phyloP scores from a whole-genome alignment of 1,140 invertebrate genomes.

The Oedothorax gibbosus region DNA sequence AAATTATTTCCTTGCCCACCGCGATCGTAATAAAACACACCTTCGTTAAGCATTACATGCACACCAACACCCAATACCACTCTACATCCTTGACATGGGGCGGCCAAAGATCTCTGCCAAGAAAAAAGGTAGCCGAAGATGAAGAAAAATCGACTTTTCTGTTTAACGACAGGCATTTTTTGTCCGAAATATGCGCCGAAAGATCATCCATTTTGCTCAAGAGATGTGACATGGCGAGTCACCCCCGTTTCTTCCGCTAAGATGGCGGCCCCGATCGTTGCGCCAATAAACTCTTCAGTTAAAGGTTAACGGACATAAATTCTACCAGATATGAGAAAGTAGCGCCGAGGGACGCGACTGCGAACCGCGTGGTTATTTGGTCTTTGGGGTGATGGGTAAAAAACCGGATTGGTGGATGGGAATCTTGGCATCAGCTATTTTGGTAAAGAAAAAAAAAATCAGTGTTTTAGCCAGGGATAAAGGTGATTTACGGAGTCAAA shows the following conservation, averaged over 20 bases:
- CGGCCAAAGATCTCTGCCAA: too few species aligned
- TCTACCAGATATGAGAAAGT: slow-evolving; percentile 33
- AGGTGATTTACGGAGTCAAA: too few species aligned
- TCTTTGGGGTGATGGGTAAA: background rate
- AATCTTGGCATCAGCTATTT: too few species aligned
- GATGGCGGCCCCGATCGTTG: slow-evolving; percentile 50
- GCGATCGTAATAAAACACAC: too few species aligned
- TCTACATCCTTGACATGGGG: too few species aligned
- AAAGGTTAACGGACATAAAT: slow-evolving; percentile 55
- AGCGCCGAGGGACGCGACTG: background rate
- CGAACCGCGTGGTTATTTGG: background rate
- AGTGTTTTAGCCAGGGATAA: too few species aligned
- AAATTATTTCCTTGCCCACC: too few species aligned
- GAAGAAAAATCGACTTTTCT: slow-evolving; percentile 59
- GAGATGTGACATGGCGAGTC: slow-evolving; percentile 55
- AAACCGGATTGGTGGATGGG: background rate
- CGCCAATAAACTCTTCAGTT: slow-evolving; percentile 53
- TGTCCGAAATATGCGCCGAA: slow-evolving; percentile 56
- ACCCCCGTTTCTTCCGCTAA: slow-evolving; percentile 7
- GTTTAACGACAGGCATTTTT: slow-evolving; percentile 59
- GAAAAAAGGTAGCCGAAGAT: slow-evolving; percentile 10
- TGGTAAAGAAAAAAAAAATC: too few species aligned
- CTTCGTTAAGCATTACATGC: too few species aligned
- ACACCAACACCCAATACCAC: too few species aligned
- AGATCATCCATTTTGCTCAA: slow-evolving; percentile 60